Base-by-base conservation (phyloP, 2,797 vertebrate genomes). In the Brotula barbata region DNA sequence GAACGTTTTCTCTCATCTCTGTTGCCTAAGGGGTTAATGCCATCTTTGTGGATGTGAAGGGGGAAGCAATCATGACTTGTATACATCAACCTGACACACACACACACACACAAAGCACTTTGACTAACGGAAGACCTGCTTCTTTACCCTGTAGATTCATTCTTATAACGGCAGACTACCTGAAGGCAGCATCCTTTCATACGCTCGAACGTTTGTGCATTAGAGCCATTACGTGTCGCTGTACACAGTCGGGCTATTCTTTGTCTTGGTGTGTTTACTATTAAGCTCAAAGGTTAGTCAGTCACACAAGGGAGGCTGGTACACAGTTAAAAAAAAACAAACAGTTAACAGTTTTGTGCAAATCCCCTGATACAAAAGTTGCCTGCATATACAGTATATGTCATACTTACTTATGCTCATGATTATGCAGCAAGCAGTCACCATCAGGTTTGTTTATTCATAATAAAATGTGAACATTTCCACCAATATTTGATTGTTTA, bases 81-180 rank as follows among this genome's bases (percentile, higher is more conserved):
- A 69, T 75, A 73, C 67, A 73, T 85, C 81, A 85, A 76, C 41
- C 47, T 76, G 71, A 74, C 73, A 68, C 51, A 47, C 45, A 41
- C 58, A 63, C 45, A 33, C 53, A 41, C 44, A 50, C 20, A 17
- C 28, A 43, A 28, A 43, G 47, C 48, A 49, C 49, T 28, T n/a
- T 3, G 2, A 14, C 36, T 40, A 16, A 14, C 5, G 49, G 13
- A 58, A 59, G 58, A 52, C 9, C 13, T 21, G 20, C 36, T 37
- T 54, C 16, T 52, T 11, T 40, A n/a, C 64, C 74, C 66, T 33
- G 23, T 19, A 9, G 59, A 40, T 19, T 15, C 65, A 46, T 52
- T 42, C 33, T 46, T 64, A 44, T 51, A 73, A 44, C 57, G 41
- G 41, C 22, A 46, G 39, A 10, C 49, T 63, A 73, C 68, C 64